phyloP scores from a whole-genome alignment of 2,888 invertebrate genomes.

The Harpagoxenus sublaevis region DNA sequence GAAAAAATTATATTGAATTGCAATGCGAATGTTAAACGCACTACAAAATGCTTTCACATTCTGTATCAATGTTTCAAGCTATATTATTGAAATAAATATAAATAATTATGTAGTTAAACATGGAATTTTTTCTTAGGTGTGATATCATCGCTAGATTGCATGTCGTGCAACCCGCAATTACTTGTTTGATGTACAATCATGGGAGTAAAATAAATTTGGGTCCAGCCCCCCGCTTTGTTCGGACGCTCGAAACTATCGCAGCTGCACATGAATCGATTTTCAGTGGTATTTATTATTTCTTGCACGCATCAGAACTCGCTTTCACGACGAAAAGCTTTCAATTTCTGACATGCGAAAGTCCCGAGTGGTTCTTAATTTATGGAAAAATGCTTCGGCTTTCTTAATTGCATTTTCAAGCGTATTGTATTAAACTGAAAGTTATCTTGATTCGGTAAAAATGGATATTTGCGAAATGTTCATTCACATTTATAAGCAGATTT shows the following conservation, averaged over 20 bases:
- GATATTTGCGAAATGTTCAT: background rate
- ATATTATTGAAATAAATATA: background rate
- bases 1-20: background rate
- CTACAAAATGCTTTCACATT: background rate
- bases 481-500: background rate
- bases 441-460: background rate
- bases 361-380: constrained; percentile 50
- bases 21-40: background rate
- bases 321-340: constrained; percentile 46
- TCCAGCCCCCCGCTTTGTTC: constrained; percentile 42
- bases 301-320: constrained; percentile 65
- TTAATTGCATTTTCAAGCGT: background rate
- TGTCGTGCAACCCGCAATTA: constrained; percentile 60
- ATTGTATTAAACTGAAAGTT: background rate
- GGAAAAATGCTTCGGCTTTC: background rate
- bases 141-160: constrained; percentile 29
- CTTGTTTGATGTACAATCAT: constrained; percentile 60
- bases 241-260: constrained; percentile 46
- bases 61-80: background rate
- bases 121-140: background rate
- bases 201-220: constrained; percentile 62
- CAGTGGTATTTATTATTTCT: constrained; percentile 69
- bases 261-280: constrained; percentile 62
- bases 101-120: background rate
- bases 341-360: constrained; percentile 62